Conservation (phyloP, 1,140 invertebrate genomes). For the Pseudachorutes palmiensis region DNA sequence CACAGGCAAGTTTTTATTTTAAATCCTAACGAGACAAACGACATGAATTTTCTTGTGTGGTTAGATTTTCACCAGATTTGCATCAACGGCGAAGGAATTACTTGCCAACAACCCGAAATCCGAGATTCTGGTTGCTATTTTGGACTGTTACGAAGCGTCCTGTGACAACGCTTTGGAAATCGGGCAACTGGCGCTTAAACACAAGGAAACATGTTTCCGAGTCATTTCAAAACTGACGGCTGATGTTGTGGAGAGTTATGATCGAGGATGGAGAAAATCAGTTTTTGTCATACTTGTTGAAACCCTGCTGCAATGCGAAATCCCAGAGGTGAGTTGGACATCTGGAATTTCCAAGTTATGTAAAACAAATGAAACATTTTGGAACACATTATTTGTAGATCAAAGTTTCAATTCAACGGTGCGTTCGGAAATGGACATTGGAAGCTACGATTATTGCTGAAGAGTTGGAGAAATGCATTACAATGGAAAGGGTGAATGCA, state of each 20-base stretch:
- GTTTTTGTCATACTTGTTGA: conserved; percentile 31
- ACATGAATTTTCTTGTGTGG: background rate
- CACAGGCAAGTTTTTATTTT: conserved; percentile 1
- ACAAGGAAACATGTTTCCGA: conserved; percentile 9
- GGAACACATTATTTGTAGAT: too few relatives aligned
- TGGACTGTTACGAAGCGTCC: conserved; percentile 29
- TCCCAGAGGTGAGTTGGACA: conserved; percentile 28
- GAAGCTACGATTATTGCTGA: conserved; percentile 54
- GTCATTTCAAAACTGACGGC: conserved; percentile 22
- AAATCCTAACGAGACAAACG: too few relatives aligned
- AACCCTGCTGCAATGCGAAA: conserved; percentile 19
- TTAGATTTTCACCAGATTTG: conserved; percentile 15
- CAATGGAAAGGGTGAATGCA: conserved; percentile 38
- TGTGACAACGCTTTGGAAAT: conserved; percentile 15
- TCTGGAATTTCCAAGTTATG: conserved; percentile 6
- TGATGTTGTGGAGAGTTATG: conserved; percentile 18
- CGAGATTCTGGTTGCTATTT: conserved; percentile 14
- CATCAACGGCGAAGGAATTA: conserved; percentile 9
- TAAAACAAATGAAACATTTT: too few relatives aligned
- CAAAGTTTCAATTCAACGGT: conserved; percentile 30
- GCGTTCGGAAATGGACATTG: conserved; percentile 42
- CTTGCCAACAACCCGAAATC: conserved; percentile 8
- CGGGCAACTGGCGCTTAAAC: conserved; percentile 8
- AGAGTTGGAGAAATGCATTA: conserved; percentile 52
- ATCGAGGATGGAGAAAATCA: conserved; percentile 12